Evolutionary conservation across 2,113 vertebrate species (phyloP), one percentile per base, ranked within the genome.

Genomic region (Sceloporus tristichus): DNA sequence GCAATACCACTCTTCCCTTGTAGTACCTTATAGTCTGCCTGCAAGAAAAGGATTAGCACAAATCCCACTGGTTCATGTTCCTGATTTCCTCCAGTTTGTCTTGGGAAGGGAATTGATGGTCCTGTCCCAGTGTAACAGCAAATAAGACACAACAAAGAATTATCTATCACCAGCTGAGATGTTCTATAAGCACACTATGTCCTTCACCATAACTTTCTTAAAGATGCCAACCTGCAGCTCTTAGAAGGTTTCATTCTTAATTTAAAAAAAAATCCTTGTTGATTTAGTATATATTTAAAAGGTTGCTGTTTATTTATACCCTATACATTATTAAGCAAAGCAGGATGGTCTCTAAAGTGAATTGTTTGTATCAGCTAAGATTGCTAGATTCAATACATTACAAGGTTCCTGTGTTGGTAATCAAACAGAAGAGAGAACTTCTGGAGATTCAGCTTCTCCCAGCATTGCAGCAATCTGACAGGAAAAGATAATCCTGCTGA

Each of bases 51-150:
- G 29, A 91, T 19, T 11, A 93, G 90, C 87, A 90, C 80, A 62
- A 88, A 90, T 90, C 85, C 84, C 85, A 70, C 59, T 80, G 90
- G 77, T n/a, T 88, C 74, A 3, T 92, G 2, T 80, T 73, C 90
- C 80, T 92, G 84, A 73, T 77, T 92, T 89, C 38, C 86, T 90
- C 87, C 62, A 70, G 1, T 10, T 70, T 54, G 74, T 38, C 6
- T 91, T 82, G 82, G 90, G 82, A 53, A 75, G n/a, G 71, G 59
- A 86, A 11, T 40, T 85, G 21, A 2, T 5, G 0, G 1, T 79
- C 38, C 25, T 27, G 21, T 19, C 1, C 59, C 9, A 0, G 0
- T 48, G 78, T 79, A 79, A 27, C 0, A 13, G 21, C 0, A 74
- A 89, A 89, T 84, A 93, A 91, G 82, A 88, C 68, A 1, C 1